A percentile compares a stretch with the other conserved stretches of the same genome.
Evolutionary conservation across 2,113 vertebrate species (phyloP).

Genomic region (Dipodomys stephensi): DNA sequence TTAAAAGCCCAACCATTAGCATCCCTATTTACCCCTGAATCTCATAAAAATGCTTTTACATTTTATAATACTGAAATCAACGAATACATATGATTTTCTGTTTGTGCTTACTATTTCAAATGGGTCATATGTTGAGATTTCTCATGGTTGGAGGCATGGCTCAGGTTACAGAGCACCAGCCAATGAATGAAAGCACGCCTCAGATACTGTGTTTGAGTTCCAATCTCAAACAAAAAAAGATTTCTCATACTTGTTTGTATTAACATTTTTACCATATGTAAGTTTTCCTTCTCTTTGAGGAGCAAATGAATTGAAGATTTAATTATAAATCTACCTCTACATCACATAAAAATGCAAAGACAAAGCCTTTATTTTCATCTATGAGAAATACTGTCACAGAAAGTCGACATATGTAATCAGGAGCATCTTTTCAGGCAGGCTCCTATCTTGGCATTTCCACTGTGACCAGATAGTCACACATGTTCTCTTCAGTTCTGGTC

Average conservation of each 20-base stretch:
- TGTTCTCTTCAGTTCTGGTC: neutral
- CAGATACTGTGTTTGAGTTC: too few species aligned
- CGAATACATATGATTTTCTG: conserved; percentile 56
- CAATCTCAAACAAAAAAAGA: neutral
- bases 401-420: neutral
- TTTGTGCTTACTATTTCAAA: conserved; percentile 44
- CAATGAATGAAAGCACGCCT: too few species aligned
- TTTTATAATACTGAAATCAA: conserved; percentile 51
- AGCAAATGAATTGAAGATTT: neutral
- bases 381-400: neutral
- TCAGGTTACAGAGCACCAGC: too few species aligned
- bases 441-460: neutral
- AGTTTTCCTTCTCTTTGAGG: neutral
- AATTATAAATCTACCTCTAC: neutral
- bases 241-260: conserved; percentile 20
- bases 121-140: neutral
- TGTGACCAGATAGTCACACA: neutral
- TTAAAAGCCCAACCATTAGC: neutral
- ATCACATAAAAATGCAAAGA: neutral
- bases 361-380: neutral
- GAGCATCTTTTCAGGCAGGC: neutral
- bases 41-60: conserved; percentile 56
- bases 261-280: conserved; percentile 1
- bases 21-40: conserved; percentile 45
- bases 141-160: neutral